A percentile compares a stretch with the other conserved stretches of the same genome.
Evolutionary conservation across 2,113 vertebrate genomes (phyloP).

Genomic region (Limnothrissa miodon): DNA sequence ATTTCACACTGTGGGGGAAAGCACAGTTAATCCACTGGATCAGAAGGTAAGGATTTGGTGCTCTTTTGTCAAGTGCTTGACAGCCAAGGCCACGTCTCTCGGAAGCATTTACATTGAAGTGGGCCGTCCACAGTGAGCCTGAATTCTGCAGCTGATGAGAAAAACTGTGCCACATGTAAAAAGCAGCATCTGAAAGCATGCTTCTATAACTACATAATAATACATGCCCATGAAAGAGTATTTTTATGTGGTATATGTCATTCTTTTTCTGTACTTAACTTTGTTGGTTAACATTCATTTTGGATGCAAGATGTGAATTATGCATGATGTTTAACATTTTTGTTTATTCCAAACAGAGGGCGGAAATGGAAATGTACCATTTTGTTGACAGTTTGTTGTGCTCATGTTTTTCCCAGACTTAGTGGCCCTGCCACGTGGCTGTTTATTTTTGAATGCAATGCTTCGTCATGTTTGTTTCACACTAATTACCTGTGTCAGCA

Average conservation of each 20-base stretch:
- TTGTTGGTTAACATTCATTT: slow-evolving; percentile 23
- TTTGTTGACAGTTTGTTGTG: slow-evolving; percentile 28
- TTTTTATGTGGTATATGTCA: neutral
- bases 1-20: neutral
- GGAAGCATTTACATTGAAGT: neutral
- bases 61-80: slow-evolving; percentile 1
- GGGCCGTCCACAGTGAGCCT: neutral
- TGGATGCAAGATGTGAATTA: slow-evolving; percentile 55
- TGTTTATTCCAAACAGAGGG: slow-evolving; percentile 35
- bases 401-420: slow-evolving; percentile 33
- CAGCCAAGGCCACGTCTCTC: neutral
- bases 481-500: slow-evolving; percentile 52
- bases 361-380: slow-evolving; percentile 33
- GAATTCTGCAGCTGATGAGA: neutral
- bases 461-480: slow-evolving; percentile 38
- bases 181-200: neutral
- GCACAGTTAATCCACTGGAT: neutral
- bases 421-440: slow-evolving; percentile 32
- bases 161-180: neutral
- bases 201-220: neutral
- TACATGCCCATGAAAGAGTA: neutral
- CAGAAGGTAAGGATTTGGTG: neutral
- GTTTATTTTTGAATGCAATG: slow-evolving; percentile 37
- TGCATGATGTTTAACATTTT: slow-evolving; percentile 45
- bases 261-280: neutral